These are phyloP conservation scores for Gopherus evgoodei DNA, from an alignment of 2,113 vertebrate species.

Conservation along the genomic window DNA sequence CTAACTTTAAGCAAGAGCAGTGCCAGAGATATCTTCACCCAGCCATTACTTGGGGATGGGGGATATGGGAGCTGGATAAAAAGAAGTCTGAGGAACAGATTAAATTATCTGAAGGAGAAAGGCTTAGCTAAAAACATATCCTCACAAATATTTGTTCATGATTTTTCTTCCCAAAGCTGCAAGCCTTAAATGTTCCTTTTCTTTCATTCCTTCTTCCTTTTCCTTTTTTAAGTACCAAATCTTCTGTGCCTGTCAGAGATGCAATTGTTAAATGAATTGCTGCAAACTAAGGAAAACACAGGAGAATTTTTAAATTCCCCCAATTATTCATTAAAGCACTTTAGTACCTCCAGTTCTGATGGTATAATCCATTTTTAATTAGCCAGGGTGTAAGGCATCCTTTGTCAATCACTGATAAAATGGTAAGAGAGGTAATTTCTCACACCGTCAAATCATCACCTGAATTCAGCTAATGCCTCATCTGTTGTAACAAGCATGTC, in stretches of 20 bases:
- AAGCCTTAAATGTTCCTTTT: background rate
- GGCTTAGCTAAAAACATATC: background rate
- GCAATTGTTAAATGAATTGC: background rate
- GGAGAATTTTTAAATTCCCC: background rate
- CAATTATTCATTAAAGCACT: conserved; percentile 53
- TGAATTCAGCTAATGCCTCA: conserved; percentile 23
- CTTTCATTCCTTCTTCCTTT: background rate
- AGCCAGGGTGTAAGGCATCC: conserved; percentile 44
- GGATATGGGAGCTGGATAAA: background rate
- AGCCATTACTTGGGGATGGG: background rate
- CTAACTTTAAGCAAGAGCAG: background rate
- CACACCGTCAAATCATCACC: conserved; percentile 22
- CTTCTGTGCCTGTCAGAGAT: background rate
- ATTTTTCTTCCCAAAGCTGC: background rate
- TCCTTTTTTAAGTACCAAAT: background rate
- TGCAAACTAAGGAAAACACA: background rate
- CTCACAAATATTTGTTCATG: background rate
- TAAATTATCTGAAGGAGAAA: background rate
- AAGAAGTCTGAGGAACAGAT: background rate
- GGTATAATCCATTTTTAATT: conserved; percentile 61
- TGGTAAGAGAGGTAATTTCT: background rate
- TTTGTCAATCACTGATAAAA: conserved; percentile 40
- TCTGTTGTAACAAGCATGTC: background rate
- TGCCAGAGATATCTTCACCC: background rate
- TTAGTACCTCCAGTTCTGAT: conserved; percentile 40